These are phyloP conservation scores for Nymphalis io DNA, from an alignment of 1,140 invertebrate genomes.

Conservation along the genomic window DNA sequence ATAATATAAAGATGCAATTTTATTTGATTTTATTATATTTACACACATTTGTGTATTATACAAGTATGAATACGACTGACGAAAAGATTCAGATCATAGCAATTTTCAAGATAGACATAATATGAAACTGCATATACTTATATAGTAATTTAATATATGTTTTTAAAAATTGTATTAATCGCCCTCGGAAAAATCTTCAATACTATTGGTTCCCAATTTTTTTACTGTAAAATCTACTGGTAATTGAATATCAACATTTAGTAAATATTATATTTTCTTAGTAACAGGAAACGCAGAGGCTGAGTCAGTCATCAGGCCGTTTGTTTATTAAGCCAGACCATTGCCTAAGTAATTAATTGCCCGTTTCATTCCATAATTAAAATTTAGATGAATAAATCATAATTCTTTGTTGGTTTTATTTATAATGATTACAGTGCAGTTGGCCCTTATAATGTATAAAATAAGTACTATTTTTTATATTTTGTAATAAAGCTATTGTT, in stretches of 20 bases:
- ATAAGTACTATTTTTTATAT: neutral
- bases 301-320: slow-evolving; percentile 22
- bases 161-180: no score
- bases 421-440: neutral
- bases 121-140: no score
- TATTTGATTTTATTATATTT: neutral
- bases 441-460: neutral
- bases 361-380: slow-evolving; percentile 32
- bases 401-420: slow-evolving; percentile 9
- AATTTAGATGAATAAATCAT: slow-evolving; percentile 26
- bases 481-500: no score
- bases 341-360: slow-evolving; percentile 32
- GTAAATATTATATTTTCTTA: neutral
- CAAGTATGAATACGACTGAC: no score
- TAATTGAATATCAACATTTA: neutral
- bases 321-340: slow-evolving; percentile 30
- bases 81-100: no score
- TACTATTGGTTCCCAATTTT: no score
- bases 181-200: no score
- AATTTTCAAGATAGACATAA: no score
- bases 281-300: slow-evolving; percentile 1
- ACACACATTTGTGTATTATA: no score
- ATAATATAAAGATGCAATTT: neutral
- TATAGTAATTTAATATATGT: no score
- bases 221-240: no score